Percentiles rank a stretch among this genome's conserved stretches.
phyloP scores from a whole-genome alignment of 2,113 vertebrate genomes.

The Phylloscopus trochilus region DNA sequence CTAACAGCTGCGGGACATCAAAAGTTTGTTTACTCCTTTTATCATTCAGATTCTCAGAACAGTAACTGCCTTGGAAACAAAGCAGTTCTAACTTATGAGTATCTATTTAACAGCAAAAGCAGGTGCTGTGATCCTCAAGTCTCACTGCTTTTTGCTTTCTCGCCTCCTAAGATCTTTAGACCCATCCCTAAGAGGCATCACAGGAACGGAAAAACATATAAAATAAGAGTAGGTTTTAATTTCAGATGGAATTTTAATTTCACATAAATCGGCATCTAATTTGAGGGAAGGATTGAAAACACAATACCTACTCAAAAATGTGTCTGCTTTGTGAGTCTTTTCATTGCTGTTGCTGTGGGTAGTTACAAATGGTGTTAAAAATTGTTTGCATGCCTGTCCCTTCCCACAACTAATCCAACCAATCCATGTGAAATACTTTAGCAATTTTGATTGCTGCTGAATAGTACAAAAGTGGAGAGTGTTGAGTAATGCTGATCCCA shows the following conservation, averaged over 20 bases:
- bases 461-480: neutral
- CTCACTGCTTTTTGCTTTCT: neutral
- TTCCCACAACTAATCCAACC: neutral
- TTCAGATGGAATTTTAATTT: neutral
- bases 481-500: neutral
- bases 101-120: neutral
- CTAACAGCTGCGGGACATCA: neutral
- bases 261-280: neutral
- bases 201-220: neutral
- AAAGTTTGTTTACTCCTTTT: neutral
- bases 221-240: neutral
- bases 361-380: neutral
- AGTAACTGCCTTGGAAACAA: neutral
- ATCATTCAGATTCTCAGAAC: neutral
- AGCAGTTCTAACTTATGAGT: neutral
- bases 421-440: neutral
- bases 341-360: neutral
- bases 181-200: neutral
- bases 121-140: neutral
- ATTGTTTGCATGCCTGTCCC: neutral
- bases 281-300: neutral
- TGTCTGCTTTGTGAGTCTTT: neutral
- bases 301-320: neutral
- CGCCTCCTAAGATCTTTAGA: neutral
- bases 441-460: neutral